Evolutionary conservation across 1,140 invertebrate genomes (phyloP).

Genomic region (Andrena cerasifolii): DNA sequence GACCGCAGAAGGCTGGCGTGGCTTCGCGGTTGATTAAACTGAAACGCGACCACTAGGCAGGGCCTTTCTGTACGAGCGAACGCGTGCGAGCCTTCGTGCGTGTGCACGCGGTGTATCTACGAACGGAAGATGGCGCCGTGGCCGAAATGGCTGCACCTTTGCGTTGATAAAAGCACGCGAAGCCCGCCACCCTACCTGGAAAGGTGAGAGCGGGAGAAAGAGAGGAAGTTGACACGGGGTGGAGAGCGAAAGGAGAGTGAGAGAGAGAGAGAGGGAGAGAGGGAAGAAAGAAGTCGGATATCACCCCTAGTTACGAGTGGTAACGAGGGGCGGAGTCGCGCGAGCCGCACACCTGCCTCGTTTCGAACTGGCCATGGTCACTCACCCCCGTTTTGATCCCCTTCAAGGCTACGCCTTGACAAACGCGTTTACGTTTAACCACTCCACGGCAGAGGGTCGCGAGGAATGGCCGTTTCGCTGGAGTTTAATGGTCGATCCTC

Average conservation of each 20-base stretch:
- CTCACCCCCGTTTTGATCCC: slow-evolving; percentile 58
- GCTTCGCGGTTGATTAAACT: slow-evolving; percentile 67
- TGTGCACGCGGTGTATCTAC: slow-evolving; percentile 32
- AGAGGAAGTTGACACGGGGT: background rate
- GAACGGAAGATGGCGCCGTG: slow-evolving; percentile 72
- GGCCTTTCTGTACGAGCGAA: slow-evolving; percentile 30
- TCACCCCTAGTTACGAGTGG: slow-evolving; percentile 78
- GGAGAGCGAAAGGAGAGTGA: background rate
- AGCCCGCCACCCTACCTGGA: slow-evolving; percentile 55
- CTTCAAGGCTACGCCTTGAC: slow-evolving; percentile 61
- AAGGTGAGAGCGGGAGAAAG: slow-evolving; percentile 67
- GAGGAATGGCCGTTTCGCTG: slow-evolving; percentile 57
- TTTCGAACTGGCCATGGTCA: slow-evolving; percentile 70
- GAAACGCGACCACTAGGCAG: slow-evolving; percentile 52
- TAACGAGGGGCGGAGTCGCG: slow-evolving; percentile 80
- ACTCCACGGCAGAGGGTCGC: slow-evolving; percentile 40
- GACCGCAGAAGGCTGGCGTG: slow-evolving; percentile 58
- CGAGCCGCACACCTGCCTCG: slow-evolving; percentile 75
- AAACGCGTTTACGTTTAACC: slow-evolving; percentile 61
- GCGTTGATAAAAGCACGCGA: slow-evolving; percentile 65
- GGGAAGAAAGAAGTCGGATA: slow-evolving; percentile 72
- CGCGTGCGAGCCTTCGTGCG: slow-evolving; percentile 15
- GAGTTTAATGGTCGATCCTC: slow-evolving; percentile 53
- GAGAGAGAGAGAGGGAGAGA: slow-evolving; percentile 18
- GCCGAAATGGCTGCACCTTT: slow-evolving; percentile 73